Conservation (phyloP, 2,113 vertebrate species). For the Equus przewalskii region DNA sequence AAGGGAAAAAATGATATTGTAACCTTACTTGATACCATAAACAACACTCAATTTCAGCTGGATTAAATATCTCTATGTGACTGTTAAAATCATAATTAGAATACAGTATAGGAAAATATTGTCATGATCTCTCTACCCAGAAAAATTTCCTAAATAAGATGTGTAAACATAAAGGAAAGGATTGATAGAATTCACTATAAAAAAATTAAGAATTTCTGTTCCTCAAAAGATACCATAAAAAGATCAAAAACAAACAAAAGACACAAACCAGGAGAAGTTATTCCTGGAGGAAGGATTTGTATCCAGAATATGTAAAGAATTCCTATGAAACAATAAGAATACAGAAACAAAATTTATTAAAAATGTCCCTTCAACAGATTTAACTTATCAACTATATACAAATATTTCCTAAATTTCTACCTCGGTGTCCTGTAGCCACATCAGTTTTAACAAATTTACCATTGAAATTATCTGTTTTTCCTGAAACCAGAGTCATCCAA, state of each 20-base stretch:
- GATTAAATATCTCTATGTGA: not conserved
- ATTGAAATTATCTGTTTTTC: not conserved
- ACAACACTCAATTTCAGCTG: not conserved
- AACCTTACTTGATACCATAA: not conserved
- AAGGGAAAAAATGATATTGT: not conserved
- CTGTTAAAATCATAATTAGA: constrained; percentile 28
- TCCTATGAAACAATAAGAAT: constrained; percentile 32
- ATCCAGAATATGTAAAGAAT: not conserved
- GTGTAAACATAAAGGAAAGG: not conserved
- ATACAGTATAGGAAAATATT: constrained; percentile 20
- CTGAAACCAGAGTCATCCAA: not conserved
- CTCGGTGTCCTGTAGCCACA: not conserved
- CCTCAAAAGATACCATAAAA: not conserved
- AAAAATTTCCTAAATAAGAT: constrained; percentile 43
- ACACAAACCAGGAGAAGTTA: not conserved
- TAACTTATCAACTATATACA: not conserved
- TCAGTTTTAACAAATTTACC: constrained; percentile 35
- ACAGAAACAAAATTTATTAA: not conserved
- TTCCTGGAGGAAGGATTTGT: not conserved
- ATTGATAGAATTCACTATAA: not conserved
- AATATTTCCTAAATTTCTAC: constrained; percentile 24
- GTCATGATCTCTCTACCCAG: not conserved
- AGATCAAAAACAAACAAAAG: not conserved
- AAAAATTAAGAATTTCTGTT: constrained; percentile 24
- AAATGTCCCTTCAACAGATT: not conserved